phyloP scores from a whole-genome alignment of 2,888 invertebrate genomes.

The Panopea generosa region DNA sequence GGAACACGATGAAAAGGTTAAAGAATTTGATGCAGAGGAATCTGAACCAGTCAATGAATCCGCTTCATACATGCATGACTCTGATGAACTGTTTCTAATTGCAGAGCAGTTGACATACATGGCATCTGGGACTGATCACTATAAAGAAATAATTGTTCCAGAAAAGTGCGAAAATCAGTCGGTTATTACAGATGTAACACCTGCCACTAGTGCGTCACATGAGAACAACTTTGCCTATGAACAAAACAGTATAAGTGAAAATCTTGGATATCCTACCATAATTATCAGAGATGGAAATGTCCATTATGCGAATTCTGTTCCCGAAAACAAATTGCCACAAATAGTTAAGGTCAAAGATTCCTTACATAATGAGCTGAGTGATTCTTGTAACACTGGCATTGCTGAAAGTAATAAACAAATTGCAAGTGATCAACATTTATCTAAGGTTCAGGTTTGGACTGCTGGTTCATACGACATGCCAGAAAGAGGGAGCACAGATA shows the following conservation, averaged over 20 bases:
- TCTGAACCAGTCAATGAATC: not conserved
- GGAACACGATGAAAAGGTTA: not conserved
- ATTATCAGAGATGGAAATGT: not conserved
- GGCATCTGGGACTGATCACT: conserved; percentile 24
- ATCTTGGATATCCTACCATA: conserved; percentile 4
- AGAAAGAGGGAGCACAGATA: too few relatives aligned
- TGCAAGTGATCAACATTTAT: not conserved
- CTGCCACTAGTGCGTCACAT: too few relatives aligned
- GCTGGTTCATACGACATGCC: too few relatives aligned
- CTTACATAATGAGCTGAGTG: too few relatives aligned
- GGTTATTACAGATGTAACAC: too few relatives aligned
- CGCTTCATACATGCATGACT: not conserved
- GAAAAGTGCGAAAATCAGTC: not conserved
- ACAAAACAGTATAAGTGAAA: conserved; percentile 1
- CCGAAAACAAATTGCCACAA: too few relatives aligned
- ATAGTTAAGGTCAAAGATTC: too few relatives aligned
- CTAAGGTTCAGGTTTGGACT: too few relatives aligned
- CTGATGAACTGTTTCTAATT: conserved; percentile 31
- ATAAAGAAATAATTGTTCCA: conserved; percentile 4
- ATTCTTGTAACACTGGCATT: too few relatives aligned
- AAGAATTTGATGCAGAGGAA: conserved; percentile 9
- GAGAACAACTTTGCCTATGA: not conserved
- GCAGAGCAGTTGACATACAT: conserved; percentile 43
- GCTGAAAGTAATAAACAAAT: not conserved
- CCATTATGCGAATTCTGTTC: not conserved